phyloP scores from a whole-genome alignment of 2,888 invertebrate species.

The Nebria salina region DNA sequence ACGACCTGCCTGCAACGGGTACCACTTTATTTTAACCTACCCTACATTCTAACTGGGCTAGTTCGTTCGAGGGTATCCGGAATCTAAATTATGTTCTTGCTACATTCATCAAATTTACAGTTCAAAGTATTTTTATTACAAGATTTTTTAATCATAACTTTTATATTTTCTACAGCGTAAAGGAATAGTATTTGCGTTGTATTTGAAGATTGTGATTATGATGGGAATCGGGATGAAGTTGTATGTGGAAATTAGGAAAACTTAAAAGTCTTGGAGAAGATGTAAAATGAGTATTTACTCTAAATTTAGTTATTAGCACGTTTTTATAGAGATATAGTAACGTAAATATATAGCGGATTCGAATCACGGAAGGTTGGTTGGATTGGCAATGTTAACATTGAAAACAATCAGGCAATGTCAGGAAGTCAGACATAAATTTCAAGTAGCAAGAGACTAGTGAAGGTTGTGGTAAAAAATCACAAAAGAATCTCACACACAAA shows the following conservation, averaged over 20 bases:
- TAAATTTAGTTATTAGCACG: too few relatives aligned
- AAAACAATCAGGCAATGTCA: constrained; percentile 30
- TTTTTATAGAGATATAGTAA: too few relatives aligned
- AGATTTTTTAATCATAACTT: too few relatives aligned
- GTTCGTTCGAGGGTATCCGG: neutral
- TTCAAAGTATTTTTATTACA: neutral
- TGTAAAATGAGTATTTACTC: too few relatives aligned
- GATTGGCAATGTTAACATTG: constrained; percentile 36
- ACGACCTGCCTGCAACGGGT: neutral
- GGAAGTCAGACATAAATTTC: constrained; percentile 15
- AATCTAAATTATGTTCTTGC: neutral
- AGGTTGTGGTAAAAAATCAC: constrained; percentile 30
- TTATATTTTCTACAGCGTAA: too few relatives aligned
- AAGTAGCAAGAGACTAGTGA: constrained; percentile 15
- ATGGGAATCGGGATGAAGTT: too few relatives aligned
- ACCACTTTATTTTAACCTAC: neutral
- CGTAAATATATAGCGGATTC: neutral
- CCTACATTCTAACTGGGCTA: neutral
- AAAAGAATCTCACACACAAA: constrained; percentile 23
- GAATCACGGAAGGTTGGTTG: neutral
- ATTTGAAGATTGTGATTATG: too few relatives aligned
- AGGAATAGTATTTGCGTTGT: too few relatives aligned
- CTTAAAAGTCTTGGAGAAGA: too few relatives aligned
- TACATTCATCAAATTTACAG: neutral
- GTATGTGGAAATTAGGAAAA: too few relatives aligned